phyloP scores from a whole-genome alignment of 2,888 invertebrate genomes.

The Parascotia fuliginaria region DNA sequence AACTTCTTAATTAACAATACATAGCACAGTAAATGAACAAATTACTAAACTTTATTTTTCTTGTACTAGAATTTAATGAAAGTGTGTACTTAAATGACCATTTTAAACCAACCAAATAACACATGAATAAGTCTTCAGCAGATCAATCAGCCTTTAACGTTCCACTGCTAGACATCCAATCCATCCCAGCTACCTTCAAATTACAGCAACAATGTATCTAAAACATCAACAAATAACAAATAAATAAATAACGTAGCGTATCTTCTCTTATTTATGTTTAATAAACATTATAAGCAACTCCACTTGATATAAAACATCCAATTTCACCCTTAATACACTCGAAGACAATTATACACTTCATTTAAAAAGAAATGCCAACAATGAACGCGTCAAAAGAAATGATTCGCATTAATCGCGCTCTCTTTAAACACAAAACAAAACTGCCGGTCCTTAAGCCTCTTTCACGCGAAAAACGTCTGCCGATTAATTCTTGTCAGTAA shows the following conservation, averaged over 20 bases:
- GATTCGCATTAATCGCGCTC: conserved; percentile 64
- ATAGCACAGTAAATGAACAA: no score
- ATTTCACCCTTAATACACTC: conserved; percentile 41
- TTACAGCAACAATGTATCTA: no score
- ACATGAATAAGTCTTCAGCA: no score
- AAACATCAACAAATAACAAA: neutral
- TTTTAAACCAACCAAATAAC: no score
- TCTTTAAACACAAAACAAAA: conserved; percentile 66
- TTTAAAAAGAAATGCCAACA: conserved; percentile 49
- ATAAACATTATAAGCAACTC: conserved; percentile 13
- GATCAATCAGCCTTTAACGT: no score
- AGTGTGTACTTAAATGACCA: no score
- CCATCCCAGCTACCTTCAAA: no score
- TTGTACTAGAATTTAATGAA: no score
- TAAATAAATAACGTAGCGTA: neutral
- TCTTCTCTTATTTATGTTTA: neutral
- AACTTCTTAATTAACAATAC: no score
- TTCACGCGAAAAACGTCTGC: conserved; percentile 53
- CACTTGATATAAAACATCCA: conserved; percentile 27
- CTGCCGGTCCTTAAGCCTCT: conserved; percentile 54
- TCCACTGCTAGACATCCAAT: no score
- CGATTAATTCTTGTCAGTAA: conserved; percentile 70
- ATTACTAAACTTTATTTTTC: no score
- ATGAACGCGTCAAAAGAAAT: conserved; percentile 58
- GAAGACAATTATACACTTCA: conserved; percentile 47